phyloP scores from a whole-genome alignment of 2,113 vertebrate species.

The Accipiter virgatus region DNA sequence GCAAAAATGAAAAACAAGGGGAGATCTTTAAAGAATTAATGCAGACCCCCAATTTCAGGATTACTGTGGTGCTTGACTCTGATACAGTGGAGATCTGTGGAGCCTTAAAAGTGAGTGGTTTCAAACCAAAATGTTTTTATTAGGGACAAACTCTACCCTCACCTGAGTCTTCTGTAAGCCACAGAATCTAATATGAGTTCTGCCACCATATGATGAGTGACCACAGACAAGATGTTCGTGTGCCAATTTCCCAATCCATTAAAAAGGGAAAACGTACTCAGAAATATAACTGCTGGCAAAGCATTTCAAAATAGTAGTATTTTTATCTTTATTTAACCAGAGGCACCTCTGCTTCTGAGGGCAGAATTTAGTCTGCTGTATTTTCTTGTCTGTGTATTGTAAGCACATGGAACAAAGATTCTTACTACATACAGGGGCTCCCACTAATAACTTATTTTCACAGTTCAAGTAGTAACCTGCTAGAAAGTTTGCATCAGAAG shows the following conservation, averaged over 20 bases:
- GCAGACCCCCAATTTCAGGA: conserved; percentile 85
- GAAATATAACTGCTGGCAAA: neutral
- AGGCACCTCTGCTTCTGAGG: neutral
- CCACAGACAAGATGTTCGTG: neutral
- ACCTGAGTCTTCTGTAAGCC: neutral
- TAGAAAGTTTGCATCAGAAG: neutral
- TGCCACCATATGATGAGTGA: neutral
- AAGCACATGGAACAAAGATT: neutral
- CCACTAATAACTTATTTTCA: neutral
- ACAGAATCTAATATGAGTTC: neutral
- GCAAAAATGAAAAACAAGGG: conserved; percentile 74
- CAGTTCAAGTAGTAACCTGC: neutral
- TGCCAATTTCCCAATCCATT: neutral
- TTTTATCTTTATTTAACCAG: neutral
- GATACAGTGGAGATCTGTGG: conserved; percentile 87
- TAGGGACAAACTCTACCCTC: neutral
- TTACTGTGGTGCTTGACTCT: conserved; percentile 78
- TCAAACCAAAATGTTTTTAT: neutral
- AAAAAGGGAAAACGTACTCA: neutral
- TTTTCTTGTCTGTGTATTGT: neutral
- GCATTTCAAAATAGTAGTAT: neutral
- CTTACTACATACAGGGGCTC: neutral
- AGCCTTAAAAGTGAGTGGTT: conserved; percentile 81
- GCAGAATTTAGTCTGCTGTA: neutral
- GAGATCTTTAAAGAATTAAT: conserved; percentile 83